A percentile compares a stretch with the other conserved stretches of the same genome.
Evolutionary conservation across 2,797 vertebrate genomes (phyloP).

Genomic region (Leptodactylus fallax): DNA sequence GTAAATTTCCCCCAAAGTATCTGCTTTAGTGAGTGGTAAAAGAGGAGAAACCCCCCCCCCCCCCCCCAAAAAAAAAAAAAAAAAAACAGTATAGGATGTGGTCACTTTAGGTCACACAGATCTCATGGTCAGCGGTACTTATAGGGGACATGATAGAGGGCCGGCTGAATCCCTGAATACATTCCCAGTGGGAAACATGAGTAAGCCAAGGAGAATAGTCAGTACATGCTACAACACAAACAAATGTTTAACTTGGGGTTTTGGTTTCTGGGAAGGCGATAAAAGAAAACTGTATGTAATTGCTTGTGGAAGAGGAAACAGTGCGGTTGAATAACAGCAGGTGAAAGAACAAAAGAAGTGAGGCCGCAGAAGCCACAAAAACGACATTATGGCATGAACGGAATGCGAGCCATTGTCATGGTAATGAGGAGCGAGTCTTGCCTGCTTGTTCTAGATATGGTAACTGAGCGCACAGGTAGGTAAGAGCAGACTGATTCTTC

Average conservation of each 20-base stretch:
- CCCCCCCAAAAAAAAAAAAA: no score
- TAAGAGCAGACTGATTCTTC: background rate
- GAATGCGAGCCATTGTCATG: constrained; percentile 28
- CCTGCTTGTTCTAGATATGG: background rate
- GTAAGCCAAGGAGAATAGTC: background rate
- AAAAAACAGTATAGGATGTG: no score
- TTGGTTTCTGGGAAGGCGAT: constrained; percentile 19
- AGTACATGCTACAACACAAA: background rate
- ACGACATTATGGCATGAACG: background rate
- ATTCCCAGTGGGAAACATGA: background rate
- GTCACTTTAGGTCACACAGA: no score
- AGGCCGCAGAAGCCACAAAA: constrained; percentile 9
- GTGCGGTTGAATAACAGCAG: background rate
- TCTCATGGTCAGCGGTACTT: no score
- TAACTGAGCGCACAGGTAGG: background rate
- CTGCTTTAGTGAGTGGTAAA: no score
- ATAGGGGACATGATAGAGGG: background rate
- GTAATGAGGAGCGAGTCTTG: constrained; percentile 8
- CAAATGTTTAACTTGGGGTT: background rate
- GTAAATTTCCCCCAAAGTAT: no score
- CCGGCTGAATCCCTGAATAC: background rate
- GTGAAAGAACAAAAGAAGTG: constrained; percentile 18
- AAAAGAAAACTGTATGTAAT: constrained; percentile 11
- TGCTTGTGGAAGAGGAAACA: background rate
- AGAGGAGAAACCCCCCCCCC: no score